Conservation (phyloP, 2,113 vertebrate genomes). For the Gyps fulvus region DNA sequence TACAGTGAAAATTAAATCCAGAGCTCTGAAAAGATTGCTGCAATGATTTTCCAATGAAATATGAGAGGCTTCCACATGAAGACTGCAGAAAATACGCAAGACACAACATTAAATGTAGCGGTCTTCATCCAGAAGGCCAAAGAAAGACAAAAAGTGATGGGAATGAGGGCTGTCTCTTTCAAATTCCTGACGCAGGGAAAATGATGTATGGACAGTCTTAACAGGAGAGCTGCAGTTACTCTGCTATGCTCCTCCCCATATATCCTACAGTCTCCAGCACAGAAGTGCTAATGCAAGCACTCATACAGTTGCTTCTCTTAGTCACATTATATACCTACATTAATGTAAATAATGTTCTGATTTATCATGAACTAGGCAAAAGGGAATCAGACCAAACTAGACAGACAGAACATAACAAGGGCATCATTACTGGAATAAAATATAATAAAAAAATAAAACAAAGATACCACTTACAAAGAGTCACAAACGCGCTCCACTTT, state of each 20-base stretch:
- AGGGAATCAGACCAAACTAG: not conserved
- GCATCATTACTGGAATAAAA: not conserved
- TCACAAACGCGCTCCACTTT: not conserved
- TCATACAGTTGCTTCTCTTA: not conserved
- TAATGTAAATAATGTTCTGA: not conserved
- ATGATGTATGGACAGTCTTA: not conserved
- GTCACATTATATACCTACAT: not conserved
- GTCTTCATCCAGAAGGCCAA: not conserved
- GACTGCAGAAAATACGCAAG: not conserved
- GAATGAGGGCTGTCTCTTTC: not conserved
- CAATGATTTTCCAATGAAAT: not conserved
- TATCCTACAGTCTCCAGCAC: not conserved
- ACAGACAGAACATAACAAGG: not conserved
- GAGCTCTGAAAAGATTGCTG: not conserved
- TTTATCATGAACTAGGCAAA: not conserved
- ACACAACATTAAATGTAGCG: not conserved
- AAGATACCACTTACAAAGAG: not conserved
- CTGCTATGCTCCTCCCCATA: not conserved
- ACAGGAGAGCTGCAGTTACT: not conserved
- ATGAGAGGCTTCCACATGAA: not conserved
- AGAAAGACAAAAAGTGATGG: not conserved
- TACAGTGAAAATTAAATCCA: not conserved
- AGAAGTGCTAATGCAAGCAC: not conserved
- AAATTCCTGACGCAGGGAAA: not conserved
- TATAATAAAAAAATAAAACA: not conserved